These are phyloP conservation scores for Rhinophrynus dorsalis DNA, from an alignment of 2,797 vertebrate species.

Conservation along the genomic window DNA sequence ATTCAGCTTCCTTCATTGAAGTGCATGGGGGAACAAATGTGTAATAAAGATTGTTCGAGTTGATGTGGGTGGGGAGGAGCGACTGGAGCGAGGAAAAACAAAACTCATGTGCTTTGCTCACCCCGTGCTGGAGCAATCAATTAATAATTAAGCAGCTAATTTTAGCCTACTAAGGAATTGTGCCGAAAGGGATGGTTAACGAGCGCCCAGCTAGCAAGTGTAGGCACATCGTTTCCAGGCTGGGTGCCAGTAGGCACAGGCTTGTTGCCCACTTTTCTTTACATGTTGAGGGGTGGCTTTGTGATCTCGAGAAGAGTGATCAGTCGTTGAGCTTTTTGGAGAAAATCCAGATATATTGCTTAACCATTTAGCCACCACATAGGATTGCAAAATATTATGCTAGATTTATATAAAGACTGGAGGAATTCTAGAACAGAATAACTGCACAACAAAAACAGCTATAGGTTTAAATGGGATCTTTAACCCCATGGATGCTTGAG, in stretches of 20 bases:
- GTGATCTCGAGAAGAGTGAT: too few species aligned
- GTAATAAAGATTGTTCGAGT: slow-evolving; percentile 53
- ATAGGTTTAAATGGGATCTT: too few species aligned
- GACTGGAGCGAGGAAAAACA: slow-evolving; percentile 12
- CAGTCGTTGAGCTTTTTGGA: too few species aligned
- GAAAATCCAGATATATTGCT: too few species aligned
- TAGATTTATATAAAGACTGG: too few species aligned
- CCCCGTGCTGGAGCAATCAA: slow-evolving; percentile 58
- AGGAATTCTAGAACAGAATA: too few species aligned
- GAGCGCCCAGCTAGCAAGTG: slow-evolving; percentile 26
- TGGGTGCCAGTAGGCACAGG: slow-evolving; percentile 39
- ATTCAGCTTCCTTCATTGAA: slow-evolving; percentile 47
- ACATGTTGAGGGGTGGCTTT: too few species aligned
- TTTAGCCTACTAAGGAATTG: slow-evolving; percentile 47
- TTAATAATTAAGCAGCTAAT: slow-evolving; percentile 65
- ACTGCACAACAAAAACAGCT: too few species aligned
- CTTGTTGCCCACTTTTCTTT: too few species aligned
- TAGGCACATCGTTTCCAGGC: slow-evolving; percentile 41
- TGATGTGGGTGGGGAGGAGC: slow-evolving; percentile 11
- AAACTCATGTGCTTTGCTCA: slow-evolving; percentile 8
- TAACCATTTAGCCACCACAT: too few species aligned
- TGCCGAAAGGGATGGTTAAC: slow-evolving; percentile 54
- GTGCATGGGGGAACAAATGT: not conserved
- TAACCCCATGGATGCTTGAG: too few species aligned
- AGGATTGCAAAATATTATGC: too few species aligned